phyloP scores from a whole-genome alignment of 1,140 invertebrate genomes.

The Mamestra configurata region DNA sequence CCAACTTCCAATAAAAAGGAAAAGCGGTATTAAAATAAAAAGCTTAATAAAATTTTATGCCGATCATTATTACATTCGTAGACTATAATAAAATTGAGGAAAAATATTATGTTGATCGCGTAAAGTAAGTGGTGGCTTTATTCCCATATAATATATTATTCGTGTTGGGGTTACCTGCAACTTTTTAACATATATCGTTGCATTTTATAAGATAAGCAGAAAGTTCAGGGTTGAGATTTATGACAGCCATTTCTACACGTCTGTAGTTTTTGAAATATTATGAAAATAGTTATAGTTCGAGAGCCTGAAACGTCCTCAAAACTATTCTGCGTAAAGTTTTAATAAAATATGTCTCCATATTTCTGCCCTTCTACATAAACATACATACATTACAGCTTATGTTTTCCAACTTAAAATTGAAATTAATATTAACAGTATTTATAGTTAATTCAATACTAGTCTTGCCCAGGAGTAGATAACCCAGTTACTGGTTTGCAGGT shows the following conservation, averaged over 20 bases:
- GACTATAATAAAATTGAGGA: not conserved
- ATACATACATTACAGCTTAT: too few species aligned
- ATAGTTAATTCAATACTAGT: too few species aligned
- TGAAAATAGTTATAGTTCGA: constrained; percentile 20
- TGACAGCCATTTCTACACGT: constrained; percentile 44
- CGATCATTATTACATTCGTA: constrained; percentile 20
- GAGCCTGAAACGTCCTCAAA: not conserved
- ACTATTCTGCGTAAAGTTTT: too few species aligned
- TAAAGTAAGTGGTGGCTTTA: not conserved
- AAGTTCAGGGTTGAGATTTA: constrained; percentile 34
- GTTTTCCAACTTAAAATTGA: too few species aligned
- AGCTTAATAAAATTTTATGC: constrained; percentile 26
- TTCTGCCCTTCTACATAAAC: too few species aligned
- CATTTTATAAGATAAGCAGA: constrained; percentile 47
- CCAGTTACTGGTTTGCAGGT: too few species aligned
- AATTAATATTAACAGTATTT: too few species aligned
- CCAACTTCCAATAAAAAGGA: constrained; percentile 1
- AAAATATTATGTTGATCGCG: constrained; percentile 12
- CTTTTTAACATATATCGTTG: constrained; percentile 47
- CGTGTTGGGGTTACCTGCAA: constrained; percentile 25
- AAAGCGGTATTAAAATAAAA: constrained; percentile 24
- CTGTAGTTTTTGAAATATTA: constrained; percentile 39
- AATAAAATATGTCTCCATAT: too few species aligned
- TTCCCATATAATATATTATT: constrained; percentile 27
- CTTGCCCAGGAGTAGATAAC: too few species aligned